These are phyloP conservation scores for Oryzias javanicus DNA, from an alignment of 2,113 vertebrate genomes.

Conservation along the genomic window DNA sequence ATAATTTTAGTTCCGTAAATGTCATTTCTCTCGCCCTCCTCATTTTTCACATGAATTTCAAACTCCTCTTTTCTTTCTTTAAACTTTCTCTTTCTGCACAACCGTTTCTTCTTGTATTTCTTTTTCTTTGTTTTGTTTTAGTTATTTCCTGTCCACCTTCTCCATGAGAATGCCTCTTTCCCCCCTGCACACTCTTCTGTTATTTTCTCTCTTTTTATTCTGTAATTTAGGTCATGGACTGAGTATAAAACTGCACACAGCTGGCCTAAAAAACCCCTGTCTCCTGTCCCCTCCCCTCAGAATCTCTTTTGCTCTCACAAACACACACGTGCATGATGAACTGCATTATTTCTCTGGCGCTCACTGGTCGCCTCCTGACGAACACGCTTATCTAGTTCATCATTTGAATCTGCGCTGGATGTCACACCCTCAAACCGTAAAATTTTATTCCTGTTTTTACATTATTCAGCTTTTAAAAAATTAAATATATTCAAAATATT, in stretches of 20 bases:
- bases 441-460: background rate
- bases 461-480: too few relatives aligned
- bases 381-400: slow-evolving; percentile 26
- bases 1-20: slow-evolving; percentile 58
- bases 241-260: slow-evolving; percentile 75
- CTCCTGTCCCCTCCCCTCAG: slow-evolving; percentile 10
- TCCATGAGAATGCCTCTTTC: slow-evolving; percentile 1
- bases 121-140: background rate
- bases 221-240: slow-evolving; percentile 77
- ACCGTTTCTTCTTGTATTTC: slow-evolving; percentile 4
- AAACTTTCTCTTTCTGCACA: background rate
- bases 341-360: slow-evolving; percentile 23
- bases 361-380: slow-evolving; percentile 24
- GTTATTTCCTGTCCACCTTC: slow-evolving; percentile 12
- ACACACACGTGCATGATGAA: slow-evolving; percentile 21
- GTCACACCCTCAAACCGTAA: background rate
- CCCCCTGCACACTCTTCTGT: slow-evolving; percentile 10
- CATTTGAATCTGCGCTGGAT: background rate
- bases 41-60: slow-evolving; percentile 3
- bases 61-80: background rate
- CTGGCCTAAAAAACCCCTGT: slow-evolving; percentile 70
- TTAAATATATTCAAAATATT: too few relatives aligned
- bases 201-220: slow-evolving; percentile 61
- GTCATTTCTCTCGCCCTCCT: slow-evolving; percentile 32
- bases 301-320: background rate